Evolutionary conservation across 2,888 invertebrate genomes (phyloP).

Genomic region (Temnothorax unifasciatus): DNA sequence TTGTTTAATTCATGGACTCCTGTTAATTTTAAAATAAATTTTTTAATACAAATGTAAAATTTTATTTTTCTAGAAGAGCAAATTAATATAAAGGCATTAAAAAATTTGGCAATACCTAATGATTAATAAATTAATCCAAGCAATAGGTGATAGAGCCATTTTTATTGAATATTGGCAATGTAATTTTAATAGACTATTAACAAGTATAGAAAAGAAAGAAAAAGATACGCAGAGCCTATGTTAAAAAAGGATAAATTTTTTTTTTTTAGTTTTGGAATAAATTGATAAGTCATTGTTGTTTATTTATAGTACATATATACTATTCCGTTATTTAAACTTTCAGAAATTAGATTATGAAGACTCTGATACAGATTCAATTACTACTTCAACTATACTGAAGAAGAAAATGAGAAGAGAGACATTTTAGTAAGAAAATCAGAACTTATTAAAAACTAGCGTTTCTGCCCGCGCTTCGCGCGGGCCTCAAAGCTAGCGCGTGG

Average conservation of each 20-base stretch:
- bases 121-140: neutral
- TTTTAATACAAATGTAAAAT: neutral
- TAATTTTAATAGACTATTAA: neutral
- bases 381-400: too few relatives aligned
- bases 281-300: neutral
- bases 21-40: neutral
- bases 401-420: too few relatives aligned
- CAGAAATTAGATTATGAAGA: too few relatives aligned
- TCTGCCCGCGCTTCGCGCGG: too few relatives aligned
- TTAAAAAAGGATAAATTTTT: neutral
- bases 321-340: neutral
- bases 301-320: neutral
- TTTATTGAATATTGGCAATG: conserved; percentile 3
- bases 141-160: conserved; percentile 9
- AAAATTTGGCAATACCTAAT: neutral
- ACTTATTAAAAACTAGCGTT: too few relatives aligned
- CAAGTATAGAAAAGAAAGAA: neutral
- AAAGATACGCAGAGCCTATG: neutral
- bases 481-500: too few relatives aligned
- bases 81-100: conserved; percentile 3
- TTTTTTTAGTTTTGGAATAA: neutral
- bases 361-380: too few relatives aligned
- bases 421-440: too few relatives aligned
- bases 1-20: neutral
- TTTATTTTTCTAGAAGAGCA: neutral